Percentiles rank a stretch among this genome's conserved stretches.
Evolutionary conservation across 2,797 vertebrate species (phyloP).

Genomic region (Sebastes goodei): DNA sequence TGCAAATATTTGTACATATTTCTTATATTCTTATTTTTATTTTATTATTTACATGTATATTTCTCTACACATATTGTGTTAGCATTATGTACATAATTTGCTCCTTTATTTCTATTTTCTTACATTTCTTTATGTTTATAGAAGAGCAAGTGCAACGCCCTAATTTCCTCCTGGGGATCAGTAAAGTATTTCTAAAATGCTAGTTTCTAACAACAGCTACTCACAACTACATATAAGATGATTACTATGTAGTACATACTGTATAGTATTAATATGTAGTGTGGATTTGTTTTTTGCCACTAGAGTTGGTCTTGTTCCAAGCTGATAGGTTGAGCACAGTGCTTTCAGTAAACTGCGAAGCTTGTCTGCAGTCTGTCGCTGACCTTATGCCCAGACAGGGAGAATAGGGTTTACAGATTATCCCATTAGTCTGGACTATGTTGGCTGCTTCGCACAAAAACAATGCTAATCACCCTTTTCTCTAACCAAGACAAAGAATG

Average conservation of each 20-base stretch:
- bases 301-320: not conserved
- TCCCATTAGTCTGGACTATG: constrained; percentile 57
- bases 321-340: not conserved
- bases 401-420: constrained; percentile 52
- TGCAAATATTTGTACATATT: too few relatives aligned
- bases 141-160: accelerated
- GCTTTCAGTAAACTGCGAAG: not conserved
- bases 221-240: not conserved
- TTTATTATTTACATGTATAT: too few relatives aligned
- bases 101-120: too few relatives aligned
- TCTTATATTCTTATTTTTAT: too few relatives aligned
- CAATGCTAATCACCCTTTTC: constrained; percentile 10
- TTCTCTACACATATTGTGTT: not conserved
- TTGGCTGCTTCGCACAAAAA: constrained; percentile 11
- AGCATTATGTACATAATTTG: too few relatives aligned
- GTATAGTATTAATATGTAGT: not conserved
- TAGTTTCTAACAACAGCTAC: not conserved
- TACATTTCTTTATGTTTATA: too few relatives aligned
- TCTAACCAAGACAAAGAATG: not conserved
- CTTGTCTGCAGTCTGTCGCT: not conserved
- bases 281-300: not conserved
- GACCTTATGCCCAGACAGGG: constrained; percentile 48
- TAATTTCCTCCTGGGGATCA: too few relatives aligned
- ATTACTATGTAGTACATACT: not conserved
- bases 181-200: not conserved